Evolutionary conservation across 2,113 vertebrate genomes (phyloP).

Genomic region (Morone saxatilis): DNA sequence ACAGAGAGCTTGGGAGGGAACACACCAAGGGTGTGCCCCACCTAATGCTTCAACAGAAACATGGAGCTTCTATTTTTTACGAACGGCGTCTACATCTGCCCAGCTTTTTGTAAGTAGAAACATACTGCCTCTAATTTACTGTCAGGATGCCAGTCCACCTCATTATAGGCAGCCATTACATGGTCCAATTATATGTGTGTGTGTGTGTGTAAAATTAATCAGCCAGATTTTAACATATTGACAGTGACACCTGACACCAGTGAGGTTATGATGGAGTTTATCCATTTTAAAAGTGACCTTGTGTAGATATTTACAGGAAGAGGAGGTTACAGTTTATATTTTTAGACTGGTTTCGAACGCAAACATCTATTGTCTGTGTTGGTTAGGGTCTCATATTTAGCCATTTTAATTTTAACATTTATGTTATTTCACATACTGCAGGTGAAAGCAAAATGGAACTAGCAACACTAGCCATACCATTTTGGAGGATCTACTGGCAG

Average conservation of each 20-base stretch:
- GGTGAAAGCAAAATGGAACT: not conserved
- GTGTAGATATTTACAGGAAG: not conserved
- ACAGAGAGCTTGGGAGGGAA: slow-evolving; percentile 42
- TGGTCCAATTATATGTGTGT: slow-evolving; percentile 16
- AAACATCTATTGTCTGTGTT: not conserved
- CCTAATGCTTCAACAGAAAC: slow-evolving; percentile 41
- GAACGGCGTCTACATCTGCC: slow-evolving; percentile 60
- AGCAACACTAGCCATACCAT: no score
- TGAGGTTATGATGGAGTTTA: slow-evolving; percentile 2
- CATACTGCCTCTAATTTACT: slow-evolving; percentile 70
- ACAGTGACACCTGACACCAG: not conserved
- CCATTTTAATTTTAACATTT: not conserved
- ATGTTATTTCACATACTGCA: not conserved
- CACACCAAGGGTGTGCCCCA: slow-evolving; percentile 58
- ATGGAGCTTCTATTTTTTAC: slow-evolving; percentile 66
- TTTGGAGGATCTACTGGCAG: not conserved
- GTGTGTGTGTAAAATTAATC: slow-evolving; percentile 31
- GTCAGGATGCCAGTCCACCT: slow-evolving; percentile 38
- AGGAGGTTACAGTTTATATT: not conserved
- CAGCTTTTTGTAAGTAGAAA: slow-evolving; percentile 61
- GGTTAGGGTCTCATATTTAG: not conserved
- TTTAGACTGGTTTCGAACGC: not conserved
- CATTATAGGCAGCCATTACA: slow-evolving; percentile 59
- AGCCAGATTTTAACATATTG: slow-evolving; percentile 12
- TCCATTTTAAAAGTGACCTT: slow-evolving; percentile 11